Conservation (phyloP, 1,140 invertebrate species). For the Oncopeltus fasciatus region DNA sequence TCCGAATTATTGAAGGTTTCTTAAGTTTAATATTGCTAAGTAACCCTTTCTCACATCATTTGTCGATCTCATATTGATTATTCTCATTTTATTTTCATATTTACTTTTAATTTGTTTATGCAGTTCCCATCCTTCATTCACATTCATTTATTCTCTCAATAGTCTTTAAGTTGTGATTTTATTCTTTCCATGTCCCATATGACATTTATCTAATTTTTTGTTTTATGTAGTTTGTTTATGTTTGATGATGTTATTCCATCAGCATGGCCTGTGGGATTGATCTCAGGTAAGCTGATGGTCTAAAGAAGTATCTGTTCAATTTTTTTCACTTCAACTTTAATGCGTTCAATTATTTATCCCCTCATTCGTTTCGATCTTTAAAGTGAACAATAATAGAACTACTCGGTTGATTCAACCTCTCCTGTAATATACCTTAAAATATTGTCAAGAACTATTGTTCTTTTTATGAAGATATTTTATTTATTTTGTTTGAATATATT, state of each 20-base stretch:
- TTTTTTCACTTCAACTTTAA: neutral
- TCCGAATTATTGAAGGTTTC: no score
- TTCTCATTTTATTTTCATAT: neutral
- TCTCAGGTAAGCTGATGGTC: conserved; percentile 13
- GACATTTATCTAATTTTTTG: neutral
- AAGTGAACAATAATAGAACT: no score
- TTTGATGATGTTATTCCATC: conserved; percentile 15
- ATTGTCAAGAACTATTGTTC: no score
- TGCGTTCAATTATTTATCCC: neutral
- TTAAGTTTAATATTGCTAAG: no score
- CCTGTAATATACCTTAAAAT: no score
- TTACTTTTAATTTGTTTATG: neutral
- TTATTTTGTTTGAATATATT: no score
- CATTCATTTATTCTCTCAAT: neutral
- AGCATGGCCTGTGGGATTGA: conserved; percentile 16
- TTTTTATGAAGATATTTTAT: no score
- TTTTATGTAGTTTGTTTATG: neutral
- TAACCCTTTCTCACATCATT: no score
- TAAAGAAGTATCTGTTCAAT: neutral
- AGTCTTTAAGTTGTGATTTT: neutral
- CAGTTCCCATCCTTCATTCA: neutral
- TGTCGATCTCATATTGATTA: neutral
- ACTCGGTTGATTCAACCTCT: no score
- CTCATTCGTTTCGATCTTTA: no score
- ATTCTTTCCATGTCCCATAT: neutral